phyloP scores from a whole-genome alignment of 2,888 invertebrate genomes.

The Scaptomyza flava region DNA sequence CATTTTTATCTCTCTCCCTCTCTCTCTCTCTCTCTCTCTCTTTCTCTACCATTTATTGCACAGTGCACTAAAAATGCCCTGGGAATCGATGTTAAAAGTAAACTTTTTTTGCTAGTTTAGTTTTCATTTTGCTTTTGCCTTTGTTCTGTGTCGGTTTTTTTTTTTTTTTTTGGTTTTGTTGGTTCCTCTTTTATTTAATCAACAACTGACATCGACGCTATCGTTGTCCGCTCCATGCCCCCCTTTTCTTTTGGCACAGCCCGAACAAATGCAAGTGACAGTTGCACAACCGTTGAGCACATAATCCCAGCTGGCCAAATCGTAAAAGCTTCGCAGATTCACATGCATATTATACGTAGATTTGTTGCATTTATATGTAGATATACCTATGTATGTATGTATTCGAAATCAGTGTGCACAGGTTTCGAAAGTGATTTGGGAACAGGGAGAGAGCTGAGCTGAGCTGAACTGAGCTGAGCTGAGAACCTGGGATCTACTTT shows the following conservation, averaged over 20 bases:
- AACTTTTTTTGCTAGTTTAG: constrained; percentile 58
- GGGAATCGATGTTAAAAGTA: constrained; percentile 72
- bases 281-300: constrained; percentile 58
- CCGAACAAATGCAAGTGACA: constrained; percentile 37
- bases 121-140: constrained; percentile 66
- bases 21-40: background rate
- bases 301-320: constrained; percentile 72
- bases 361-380: constrained; percentile 68
- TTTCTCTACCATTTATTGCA: constrained; percentile 38
- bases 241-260: too few relatives aligned
- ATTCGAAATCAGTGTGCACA: constrained; percentile 61
- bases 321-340: constrained; percentile 71
- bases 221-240: constrained; percentile 30
- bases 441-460: background rate
- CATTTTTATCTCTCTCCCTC: background rate
- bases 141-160: constrained; percentile 31
- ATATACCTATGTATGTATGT: constrained; percentile 1
- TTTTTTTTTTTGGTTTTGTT: constrained; percentile 17
- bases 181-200: constrained; percentile 70
- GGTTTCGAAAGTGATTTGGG: constrained; percentile 67
- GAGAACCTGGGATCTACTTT: constrained; percentile 19
- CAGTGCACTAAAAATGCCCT: constrained; percentile 41
- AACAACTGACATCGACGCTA: constrained; percentile 69
- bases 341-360: constrained; percentile 75
- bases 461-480: background rate